Evolutionary conservation across 2,888 invertebrate species (phyloP), one percentile per base, ranked within the genome.

Genomic region (Ormia ochracea): DNA sequence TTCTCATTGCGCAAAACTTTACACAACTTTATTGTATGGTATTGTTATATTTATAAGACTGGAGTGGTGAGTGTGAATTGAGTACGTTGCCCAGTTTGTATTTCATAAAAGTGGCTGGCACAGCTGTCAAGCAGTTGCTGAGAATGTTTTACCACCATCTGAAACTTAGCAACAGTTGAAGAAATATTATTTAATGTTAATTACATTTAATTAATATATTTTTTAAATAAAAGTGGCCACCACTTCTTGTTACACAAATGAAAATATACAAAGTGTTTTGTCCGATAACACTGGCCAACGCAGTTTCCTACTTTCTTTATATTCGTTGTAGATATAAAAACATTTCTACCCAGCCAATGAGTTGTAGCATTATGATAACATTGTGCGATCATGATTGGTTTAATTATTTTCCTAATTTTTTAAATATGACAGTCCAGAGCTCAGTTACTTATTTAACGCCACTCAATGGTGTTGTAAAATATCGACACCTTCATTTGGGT

Each of bases 121-220:
- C 73, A 63, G 17, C 41, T 56, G 28, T 38, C 36, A 45, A 41
- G 56, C 31, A 73, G 38, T 73, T 78, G 73, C n/a, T n/a, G n/a
- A n/a, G 68, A 73, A 33, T 10, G 12, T 12, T 10, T 33, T 10
- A 33, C 12, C 12, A 3, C 10, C 33, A 12, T 74, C 10, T 31
- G 12, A 6, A 26, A 48, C 45, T 28, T 41, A 38, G 69, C 41
- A 50, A 28, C 28, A 68, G 50, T 50, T 38, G 50, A 65, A 70
- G 36, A 36, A 50, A 43, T 56, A 70, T 48, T 70, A 70, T 58
- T 65, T 52, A 33, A 77, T 65, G 50, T 50, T 56, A 70, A 70
- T 77, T 77, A 70, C 65, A 48, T 52, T 65, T 58, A 65, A 58
- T 77, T 70, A 70, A 70, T 58, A 63, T 10, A 26, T 31, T 31